phyloP scores from a whole-genome alignment of 2,113 vertebrate species.

The Euleptes europaea region DNA sequence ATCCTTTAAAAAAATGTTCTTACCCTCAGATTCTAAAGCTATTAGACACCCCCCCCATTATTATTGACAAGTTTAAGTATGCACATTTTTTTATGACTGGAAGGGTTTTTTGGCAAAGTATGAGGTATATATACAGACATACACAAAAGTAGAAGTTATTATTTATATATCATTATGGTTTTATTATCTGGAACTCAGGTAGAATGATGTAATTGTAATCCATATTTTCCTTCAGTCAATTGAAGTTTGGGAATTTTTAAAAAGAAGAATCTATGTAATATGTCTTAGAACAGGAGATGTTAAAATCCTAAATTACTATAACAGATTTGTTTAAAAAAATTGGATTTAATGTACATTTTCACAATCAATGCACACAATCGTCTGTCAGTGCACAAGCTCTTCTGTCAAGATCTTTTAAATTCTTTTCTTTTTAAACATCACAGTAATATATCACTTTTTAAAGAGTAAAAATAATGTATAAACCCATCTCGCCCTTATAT shows the following conservation, averaged over 20 bases:
- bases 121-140: neutral
- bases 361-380: constrained; percentile 31
- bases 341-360: constrained; percentile 46
- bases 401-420: constrained; percentile 59
- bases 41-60: neutral
- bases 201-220: neutral
- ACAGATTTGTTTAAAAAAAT: neutral
- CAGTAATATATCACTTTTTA: constrained; percentile 70
- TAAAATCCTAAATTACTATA: constrained; percentile 22
- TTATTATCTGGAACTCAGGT: neutral
- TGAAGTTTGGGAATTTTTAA: neutral
- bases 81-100: neutral
- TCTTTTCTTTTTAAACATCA: constrained; percentile 74
- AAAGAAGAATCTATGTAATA: neutral
- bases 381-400: constrained; percentile 37
- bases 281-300: neutral
- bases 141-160: neutral
- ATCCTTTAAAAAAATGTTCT: neutral
- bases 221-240: neutral
- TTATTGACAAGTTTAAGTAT: neutral
- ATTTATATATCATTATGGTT: neutral
- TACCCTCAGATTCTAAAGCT: neutral
- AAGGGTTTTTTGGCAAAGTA: too few species aligned
- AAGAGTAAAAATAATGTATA: constrained; percentile 79
- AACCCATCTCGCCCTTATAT: constrained; percentile 69